Conservation (phyloP, 2,888 invertebrate species). For the Druceiella hillmani region DNA sequence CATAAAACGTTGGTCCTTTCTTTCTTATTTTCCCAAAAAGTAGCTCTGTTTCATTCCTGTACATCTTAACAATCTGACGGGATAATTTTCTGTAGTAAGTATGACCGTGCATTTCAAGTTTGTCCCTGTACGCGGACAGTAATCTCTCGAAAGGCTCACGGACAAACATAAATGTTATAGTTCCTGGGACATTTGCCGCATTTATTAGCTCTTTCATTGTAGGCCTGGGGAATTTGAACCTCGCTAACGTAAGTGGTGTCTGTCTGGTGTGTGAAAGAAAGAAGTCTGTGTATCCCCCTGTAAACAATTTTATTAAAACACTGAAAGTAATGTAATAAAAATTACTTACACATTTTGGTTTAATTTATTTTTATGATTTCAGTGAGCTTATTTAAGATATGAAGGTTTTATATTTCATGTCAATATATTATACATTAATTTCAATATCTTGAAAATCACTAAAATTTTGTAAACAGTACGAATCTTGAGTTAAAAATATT, state of each 20-base stretch:
- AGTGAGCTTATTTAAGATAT: too few species aligned
- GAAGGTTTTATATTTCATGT: too few species aligned
- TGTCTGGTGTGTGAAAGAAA: conserved; percentile 54
- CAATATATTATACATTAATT: too few species aligned
- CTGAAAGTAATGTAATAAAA: conserved; percentile 4
- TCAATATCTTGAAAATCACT: too few species aligned
- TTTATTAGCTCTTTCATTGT: conserved; percentile 55
- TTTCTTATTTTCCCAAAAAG: conserved; percentile 36
- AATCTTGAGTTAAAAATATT: too few species aligned
- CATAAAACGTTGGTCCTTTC: conserved; percentile 60
- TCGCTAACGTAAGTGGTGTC: conserved; percentile 61
- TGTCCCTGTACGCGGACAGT: conserved; percentile 67
- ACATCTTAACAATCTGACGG: conserved; percentile 56
- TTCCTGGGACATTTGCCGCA: conserved; percentile 53
- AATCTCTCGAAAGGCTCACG: conserved; percentile 69
- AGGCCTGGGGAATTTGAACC: conserved; percentile 64
- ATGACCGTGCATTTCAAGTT: conserved; percentile 65
- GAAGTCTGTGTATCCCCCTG: conserved; percentile 56
- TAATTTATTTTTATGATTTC: too few species aligned
- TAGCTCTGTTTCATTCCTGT: conserved; percentile 41
- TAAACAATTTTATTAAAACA: conserved; percentile 19
- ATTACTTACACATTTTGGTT: conserved; percentile 1
- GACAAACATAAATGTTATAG: conserved; percentile 62
- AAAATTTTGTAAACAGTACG: too few species aligned
- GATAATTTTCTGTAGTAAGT: conserved; percentile 66